Base-by-base conservation (phyloP, 2,888 invertebrate species). In the Andrena camellia region DNA sequence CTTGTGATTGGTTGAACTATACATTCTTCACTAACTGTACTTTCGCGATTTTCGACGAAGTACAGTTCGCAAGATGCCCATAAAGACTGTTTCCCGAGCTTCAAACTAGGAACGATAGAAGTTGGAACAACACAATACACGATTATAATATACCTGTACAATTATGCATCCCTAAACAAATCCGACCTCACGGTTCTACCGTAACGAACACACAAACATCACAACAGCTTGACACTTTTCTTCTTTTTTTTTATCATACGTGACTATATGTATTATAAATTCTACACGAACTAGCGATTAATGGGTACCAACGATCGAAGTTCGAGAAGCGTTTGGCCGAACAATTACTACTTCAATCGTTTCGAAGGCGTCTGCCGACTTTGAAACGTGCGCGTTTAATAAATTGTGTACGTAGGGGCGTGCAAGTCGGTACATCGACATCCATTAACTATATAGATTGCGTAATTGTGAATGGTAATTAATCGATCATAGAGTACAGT, bases 171-270 rank as follows among this genome's bases (percentile, higher is more conserved):
- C n/a, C 66, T 82, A 75, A 63, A 80, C 60, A 54, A 72, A 69
- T 69, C 35, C 62, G 69, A 70, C 62, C 71, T 82, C 70, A 48
- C 64, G 62, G 71, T 71, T 66, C 62, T 70, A 78, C 57, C 60
- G 31, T 78, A 84, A 84, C 81, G 85, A 77, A 78, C 63, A 74
- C 78, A 86, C 73, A 86, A 81, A 75, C 71, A 77, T 80, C 87
- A 83, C 85, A 82, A 87, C 64, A 80, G 52, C 57, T 81, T 78
- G 75, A 67, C 75, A 82, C 52, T 67, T 48, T 75, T 66, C 48
- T 29, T 52, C 52, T 67, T 48, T 72, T 66, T 52, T 52, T 42
- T 69, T 63, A 50, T 67, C 66, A 67, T 62, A 76, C 42, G 52
- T 59, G 69, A 42, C 71, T 87, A 79, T 13, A 78, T 13, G 42